Conservation (phyloP, 2,888 invertebrate genomes). For the Agrilus cyanescens region DNA sequence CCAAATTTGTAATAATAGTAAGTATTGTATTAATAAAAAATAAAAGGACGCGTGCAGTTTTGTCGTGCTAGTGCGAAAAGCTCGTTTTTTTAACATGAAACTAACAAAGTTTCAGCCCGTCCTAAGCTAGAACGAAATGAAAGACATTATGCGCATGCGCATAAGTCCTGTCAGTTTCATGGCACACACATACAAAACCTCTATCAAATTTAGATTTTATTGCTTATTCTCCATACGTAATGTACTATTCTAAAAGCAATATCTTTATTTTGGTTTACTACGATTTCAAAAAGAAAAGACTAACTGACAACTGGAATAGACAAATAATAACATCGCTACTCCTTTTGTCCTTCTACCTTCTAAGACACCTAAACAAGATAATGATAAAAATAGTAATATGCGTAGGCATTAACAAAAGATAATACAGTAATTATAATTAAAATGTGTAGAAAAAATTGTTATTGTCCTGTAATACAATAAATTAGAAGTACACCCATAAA, state of each 20-base stretch:
- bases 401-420: background rate
- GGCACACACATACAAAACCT: no score
- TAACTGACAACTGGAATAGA: background rate
- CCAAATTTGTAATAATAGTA: no score
- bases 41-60: conserved; percentile 9
- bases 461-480: conserved; percentile 6
- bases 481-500: conserved; percentile 3
- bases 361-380: background rate
- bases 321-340: background rate
- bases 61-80: no score
- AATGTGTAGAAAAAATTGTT: conserved; percentile 4
- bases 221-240: conserved; percentile 3
- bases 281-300: background rate
- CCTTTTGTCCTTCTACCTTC: background rate
- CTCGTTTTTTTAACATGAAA: no score
- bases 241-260: conserved; percentile 3
- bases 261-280: conserved; percentile 1
- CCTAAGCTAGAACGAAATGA: no score
- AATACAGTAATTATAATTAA: conserved; percentile 3
- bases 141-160: no score
- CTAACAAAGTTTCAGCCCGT: no score
- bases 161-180: no score
- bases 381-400: background rate
- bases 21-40: no score
- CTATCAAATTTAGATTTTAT: no score